Evolutionary conservation across 2,888 invertebrate species (phyloP).

Genomic region (Chironomus tentans): DNA sequence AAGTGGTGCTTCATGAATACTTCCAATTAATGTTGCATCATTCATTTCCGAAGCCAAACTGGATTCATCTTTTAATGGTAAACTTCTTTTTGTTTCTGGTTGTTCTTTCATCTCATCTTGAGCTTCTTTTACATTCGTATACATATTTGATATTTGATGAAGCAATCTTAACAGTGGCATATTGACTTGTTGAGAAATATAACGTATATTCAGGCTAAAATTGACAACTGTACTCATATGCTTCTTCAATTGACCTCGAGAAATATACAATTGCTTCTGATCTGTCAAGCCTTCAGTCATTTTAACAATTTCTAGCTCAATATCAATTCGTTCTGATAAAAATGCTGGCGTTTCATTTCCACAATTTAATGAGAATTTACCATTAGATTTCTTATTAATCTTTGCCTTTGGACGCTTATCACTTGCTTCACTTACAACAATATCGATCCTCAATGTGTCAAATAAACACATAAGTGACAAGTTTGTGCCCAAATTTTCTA

Average conservation of each 20-base stretch:
- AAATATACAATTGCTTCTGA: constrained; percentile 75
- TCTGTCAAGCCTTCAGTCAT: constrained; percentile 84
- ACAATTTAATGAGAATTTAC: constrained; percentile 40
- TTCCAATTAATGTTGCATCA: constrained; percentile 38
- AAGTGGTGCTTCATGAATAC: constrained; percentile 39
- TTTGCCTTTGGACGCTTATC: constrained; percentile 46
- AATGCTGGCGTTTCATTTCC: constrained; percentile 75
- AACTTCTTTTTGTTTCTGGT: constrained; percentile 37
- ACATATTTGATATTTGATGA: constrained; percentile 96
- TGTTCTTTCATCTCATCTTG: constrained; percentile 80
- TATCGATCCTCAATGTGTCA: constrained; percentile 84
- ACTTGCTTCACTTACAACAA: constrained; percentile 82
- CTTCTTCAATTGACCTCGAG: constrained; percentile 72
- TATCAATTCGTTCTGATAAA: constrained; percentile 80
- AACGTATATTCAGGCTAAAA: constrained; percentile 77
- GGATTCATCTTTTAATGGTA: constrained; percentile 51
- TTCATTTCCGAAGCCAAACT: constrained; percentile 47
- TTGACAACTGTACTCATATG: constrained; percentile 88
- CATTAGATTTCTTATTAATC: constrained; percentile 34
- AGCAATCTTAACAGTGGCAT: constrained; percentile 87
- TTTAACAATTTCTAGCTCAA: constrained; percentile 82
- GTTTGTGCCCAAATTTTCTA: constrained; percentile 84
- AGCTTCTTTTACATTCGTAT: constrained; percentile 92
- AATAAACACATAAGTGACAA: constrained; percentile 74
- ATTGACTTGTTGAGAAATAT: constrained; percentile 90